A percentile compares a stretch with the other conserved stretches of the same genome.
Evolutionary conservation across 2,113 vertebrate genomes (phyloP).

Genomic region (Oreotrochilus melanogaster): DNA sequence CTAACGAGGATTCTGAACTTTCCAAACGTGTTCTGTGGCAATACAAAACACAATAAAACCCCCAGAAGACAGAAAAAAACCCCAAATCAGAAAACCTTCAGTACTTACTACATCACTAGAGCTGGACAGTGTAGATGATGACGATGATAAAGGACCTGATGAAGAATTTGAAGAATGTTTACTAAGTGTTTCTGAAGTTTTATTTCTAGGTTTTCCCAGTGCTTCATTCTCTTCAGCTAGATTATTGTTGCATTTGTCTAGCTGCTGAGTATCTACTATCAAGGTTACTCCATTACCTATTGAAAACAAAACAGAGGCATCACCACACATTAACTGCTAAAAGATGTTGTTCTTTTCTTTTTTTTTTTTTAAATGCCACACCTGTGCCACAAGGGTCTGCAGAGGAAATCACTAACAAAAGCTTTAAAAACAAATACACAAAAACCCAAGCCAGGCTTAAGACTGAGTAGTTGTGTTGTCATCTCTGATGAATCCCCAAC

Average conservation of each 20-base stretch:
- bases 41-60: neutral
- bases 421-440: neutral
- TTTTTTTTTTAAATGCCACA: neutral
- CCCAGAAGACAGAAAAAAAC: neutral
- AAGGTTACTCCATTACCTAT: slow-evolving; percentile 92
- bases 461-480: neutral
- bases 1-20: neutral
- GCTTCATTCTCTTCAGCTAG: slow-evolving; percentile 84
- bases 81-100: neutral
- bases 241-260: slow-evolving; percentile 97
- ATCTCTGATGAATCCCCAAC: neutral
- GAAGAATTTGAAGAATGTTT: slow-evolving; percentile 94
- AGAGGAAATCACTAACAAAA: neutral
- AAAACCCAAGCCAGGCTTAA: neutral
- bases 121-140: slow-evolving; percentile 89
- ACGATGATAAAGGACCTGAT: slow-evolving; percentile 89
- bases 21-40: neutral
- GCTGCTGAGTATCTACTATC: slow-evolving; percentile 90
- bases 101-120: slow-evolving; percentile 94
- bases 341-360: neutral
- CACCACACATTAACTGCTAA: neutral
- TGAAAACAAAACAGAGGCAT: slow-evolving; percentile 35
- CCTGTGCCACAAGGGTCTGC: neutral
- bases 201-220: slow-evolving; percentile 81
- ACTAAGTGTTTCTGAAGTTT: slow-evolving; percentile 84